Conservation (phyloP, 1,140 invertebrate species). For the Anthonomus grandis region DNA sequence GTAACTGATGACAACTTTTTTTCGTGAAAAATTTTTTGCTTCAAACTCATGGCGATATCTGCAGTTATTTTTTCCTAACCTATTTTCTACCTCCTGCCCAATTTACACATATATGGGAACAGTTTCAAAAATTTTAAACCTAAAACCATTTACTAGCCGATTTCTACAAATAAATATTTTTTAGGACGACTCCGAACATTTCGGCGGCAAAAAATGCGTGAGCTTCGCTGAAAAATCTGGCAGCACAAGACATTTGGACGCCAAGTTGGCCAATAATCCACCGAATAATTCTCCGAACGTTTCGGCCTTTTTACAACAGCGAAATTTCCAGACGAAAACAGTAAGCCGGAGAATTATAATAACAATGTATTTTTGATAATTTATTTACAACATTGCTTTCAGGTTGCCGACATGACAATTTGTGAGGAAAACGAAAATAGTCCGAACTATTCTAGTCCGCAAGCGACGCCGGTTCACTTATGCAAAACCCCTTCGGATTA, state of each 20-base stretch:
- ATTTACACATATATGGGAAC: too few species aligned
- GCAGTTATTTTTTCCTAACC: too few species aligned
- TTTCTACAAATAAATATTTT: too few species aligned
- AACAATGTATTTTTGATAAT: too few species aligned
- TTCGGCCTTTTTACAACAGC: conserved; percentile 55
- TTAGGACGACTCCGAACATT: conserved; percentile 49
- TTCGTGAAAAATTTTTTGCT: too few species aligned
- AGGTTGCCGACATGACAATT: conserved; percentile 59
- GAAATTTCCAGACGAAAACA: conserved; percentile 53
- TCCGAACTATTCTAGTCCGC: conserved; percentile 55
- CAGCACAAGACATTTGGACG: conserved; percentile 31
- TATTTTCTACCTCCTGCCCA: too few species aligned
- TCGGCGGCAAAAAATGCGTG: conserved; percentile 64
- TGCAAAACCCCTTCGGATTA: conserved; percentile 48
- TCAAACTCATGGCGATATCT: too few species aligned
- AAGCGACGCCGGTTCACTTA: conserved; percentile 41
- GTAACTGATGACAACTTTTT: too few species aligned
- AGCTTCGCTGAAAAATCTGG: conserved; percentile 61
- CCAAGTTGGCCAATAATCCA: conserved; percentile 50
- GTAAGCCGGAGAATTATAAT: too few species aligned
- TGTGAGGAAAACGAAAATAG: conserved; percentile 60
- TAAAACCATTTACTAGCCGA: too few species aligned
- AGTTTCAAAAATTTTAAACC: too few species aligned
- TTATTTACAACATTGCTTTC: too few species aligned
- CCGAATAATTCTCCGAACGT: conserved; percentile 72